Evolutionary conservation across 2,888 invertebrate species (phyloP).

Genomic region (Tetranychus piercei): DNA sequence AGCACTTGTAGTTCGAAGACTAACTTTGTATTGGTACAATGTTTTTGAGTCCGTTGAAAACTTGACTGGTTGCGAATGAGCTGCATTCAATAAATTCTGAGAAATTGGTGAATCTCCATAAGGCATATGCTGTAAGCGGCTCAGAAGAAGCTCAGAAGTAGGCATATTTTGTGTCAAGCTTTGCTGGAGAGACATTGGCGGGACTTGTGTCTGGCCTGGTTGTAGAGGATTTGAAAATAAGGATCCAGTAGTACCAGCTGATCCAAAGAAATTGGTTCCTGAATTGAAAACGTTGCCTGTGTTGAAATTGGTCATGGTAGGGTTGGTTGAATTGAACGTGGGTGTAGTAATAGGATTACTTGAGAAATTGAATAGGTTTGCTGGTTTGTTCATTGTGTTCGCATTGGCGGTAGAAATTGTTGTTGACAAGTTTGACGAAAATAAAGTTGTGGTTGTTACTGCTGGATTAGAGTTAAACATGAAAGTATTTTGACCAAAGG

Average conservation of each 20-base stretch:
- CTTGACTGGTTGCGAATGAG: constrained; percentile 12
- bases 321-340: constrained; percentile 31
- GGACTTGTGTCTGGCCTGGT: neutral
- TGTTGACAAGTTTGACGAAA: neutral
- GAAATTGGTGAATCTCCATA: constrained; percentile 72
- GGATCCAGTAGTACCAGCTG: neutral
- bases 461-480: neutral
- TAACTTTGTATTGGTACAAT: constrained; percentile 20
- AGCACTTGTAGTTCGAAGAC: constrained; percentile 8
- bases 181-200: constrained; percentile 10
- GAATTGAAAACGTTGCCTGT: neutral
- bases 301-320: constrained; percentile 27
- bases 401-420: constrained; percentile 33
- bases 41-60: constrained; percentile 22
- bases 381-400: constrained; percentile 28
- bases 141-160: constrained; percentile 27
- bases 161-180: neutral
- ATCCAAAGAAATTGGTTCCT: neutral
- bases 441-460: neutral
- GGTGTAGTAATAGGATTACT: neutral
- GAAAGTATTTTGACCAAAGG: neutral
- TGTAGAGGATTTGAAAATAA: constrained; percentile 2
- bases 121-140: constrained; percentile 35
- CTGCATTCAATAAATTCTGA: constrained; percentile 20
- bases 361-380: neutral